These are phyloP conservation scores for Tupiocoris notatus DNA, from an alignment of 2,888 invertebrate genomes.

Conservation along the genomic window DNA sequence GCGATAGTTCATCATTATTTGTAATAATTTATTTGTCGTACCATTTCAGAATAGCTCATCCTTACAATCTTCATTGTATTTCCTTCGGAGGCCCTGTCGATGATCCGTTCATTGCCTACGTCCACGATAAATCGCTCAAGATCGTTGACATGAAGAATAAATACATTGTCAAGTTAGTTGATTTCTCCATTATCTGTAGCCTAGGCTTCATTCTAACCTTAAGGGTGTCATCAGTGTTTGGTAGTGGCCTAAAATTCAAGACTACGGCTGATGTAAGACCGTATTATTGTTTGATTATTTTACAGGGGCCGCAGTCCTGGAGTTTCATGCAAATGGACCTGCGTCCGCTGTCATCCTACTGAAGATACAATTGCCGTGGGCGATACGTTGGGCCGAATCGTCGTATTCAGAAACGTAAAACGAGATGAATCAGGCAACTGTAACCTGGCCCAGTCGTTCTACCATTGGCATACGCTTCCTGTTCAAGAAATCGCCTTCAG, in stretches of 20 bases:
- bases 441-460: constrained; percentile 53
- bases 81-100: constrained; percentile 15
- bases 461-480: constrained; percentile 76
- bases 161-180: background rate
- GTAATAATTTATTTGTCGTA: background rate
- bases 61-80: constrained; percentile 11
- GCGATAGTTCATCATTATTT: no score
- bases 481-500: constrained; percentile 68
- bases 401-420: constrained; percentile 53
- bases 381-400: constrained; percentile 64
- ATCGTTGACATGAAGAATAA: constrained; percentile 5
- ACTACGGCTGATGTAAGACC: no score
- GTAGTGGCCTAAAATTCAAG: no score
- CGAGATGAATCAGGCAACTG: constrained; percentile 53
- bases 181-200: no score
- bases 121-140: background rate
- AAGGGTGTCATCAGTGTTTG: no score
- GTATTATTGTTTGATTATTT: no score
- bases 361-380: constrained; percentile 68
- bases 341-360: constrained; percentile 66
- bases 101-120: constrained; percentile 18
- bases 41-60: constrained; percentile 22
- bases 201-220: no score
- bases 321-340: constrained; percentile 56
- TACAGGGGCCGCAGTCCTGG: constrained; percentile 36